Evolutionary conservation across 2,888 invertebrate species (phyloP).

Genomic region (Macroteleia sp.): DNA sequence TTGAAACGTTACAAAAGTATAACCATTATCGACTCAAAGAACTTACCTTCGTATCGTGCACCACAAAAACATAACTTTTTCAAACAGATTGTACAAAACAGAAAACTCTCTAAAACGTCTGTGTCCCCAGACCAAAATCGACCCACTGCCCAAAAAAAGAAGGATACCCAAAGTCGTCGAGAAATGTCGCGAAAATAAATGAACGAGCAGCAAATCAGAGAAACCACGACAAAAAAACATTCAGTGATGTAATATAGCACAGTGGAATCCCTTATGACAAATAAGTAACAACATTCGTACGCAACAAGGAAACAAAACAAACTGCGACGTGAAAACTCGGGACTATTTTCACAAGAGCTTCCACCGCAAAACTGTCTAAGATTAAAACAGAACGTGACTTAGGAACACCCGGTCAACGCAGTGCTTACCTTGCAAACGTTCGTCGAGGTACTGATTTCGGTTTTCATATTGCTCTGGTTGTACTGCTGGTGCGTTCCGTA

Average conservation of each 20-base stretch:
- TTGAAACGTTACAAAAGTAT: too few relatives aligned
- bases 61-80: conserved; percentile 39
- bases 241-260: conserved; percentile 28
- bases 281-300: too few relatives aligned
- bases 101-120: conserved; percentile 46
- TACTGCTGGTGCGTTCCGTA: conserved; percentile 86
- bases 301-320: too few relatives aligned
- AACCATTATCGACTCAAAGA: background rate
- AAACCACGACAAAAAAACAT: background rate
- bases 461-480: conserved; percentile 84
- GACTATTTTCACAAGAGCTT: background rate
- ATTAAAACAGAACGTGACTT: too few relatives aligned
- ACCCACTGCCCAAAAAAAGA: background rate
- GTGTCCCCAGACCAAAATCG: background rate
- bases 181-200: background rate
- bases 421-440: conserved; percentile 91
- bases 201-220: background rate
- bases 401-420: too few relatives aligned
- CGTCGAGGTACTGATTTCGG: conserved; percentile 86
- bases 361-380: conserved; percentile 4
- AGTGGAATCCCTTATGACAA: conserved; percentile 7
- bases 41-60: conserved; percentile 30
- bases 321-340: too few relatives aligned
- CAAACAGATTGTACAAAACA: conserved; percentile 54
- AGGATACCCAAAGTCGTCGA: background rate